Conservation (phyloP, 2,888 invertebrate species). For the Chaetogeoica ovagalla region DNA sequence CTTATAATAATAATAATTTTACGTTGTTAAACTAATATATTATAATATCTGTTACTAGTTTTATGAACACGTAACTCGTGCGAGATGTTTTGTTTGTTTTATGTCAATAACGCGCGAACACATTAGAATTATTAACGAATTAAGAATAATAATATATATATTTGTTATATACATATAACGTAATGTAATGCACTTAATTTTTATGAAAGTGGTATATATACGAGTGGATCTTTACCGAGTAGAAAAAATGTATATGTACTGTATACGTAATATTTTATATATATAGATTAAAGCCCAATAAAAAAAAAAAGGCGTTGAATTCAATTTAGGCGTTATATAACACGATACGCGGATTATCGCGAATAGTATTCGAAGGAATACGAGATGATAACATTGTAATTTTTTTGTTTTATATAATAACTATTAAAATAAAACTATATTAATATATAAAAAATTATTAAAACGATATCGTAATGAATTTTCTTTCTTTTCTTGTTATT, state of each 20-base stretch:
- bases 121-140: background rate
- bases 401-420: background rate
- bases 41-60: background rate
- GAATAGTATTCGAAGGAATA: background rate
- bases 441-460: too few species aligned
- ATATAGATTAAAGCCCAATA: background rate
- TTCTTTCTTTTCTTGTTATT: too few species aligned
- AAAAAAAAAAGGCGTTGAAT: constrained; percentile 6
- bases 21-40: background rate
- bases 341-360: too few species aligned
- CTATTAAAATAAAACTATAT: too few species aligned
- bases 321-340: background rate
- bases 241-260: background rate
- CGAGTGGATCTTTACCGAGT: background rate
- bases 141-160: background rate
- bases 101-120: background rate
- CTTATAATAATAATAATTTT: background rate
- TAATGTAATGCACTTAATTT: background rate
- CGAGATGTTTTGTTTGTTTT: constrained; percentile 5
- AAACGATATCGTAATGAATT: too few species aligned
- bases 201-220: constrained; percentile 14
- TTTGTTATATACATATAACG: too few species aligned
- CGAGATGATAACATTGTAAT: background rate
- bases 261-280: background rate
- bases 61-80: constrained; percentile 21